phyloP scores from a whole-genome alignment of 2,113 vertebrate species.

The Colaptes auratus region DNA sequence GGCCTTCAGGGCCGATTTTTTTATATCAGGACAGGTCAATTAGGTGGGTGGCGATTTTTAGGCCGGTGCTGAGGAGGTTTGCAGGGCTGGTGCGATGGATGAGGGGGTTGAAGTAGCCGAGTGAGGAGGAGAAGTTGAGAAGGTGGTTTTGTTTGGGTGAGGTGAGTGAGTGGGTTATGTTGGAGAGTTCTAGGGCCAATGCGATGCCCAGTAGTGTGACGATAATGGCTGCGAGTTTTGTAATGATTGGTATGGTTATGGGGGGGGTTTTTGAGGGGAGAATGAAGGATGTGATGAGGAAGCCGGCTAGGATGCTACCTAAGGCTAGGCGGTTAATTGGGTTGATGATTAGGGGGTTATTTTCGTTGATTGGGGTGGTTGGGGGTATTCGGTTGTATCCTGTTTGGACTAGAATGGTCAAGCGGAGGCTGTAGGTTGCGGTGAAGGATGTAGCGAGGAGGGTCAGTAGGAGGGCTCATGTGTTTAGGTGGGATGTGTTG shows the following conservation, averaged over 20 bases:
- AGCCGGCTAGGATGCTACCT: background rate
- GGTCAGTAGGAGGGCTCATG: background rate
- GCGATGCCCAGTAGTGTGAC: fast-evolving
- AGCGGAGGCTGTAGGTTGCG: background rate
- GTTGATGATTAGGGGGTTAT: background rate
- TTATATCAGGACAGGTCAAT: background rate
- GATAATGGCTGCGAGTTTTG: fast-evolving
- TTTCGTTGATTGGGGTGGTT: background rate
- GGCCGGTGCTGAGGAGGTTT: fast-evolving
- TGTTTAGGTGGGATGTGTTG: background rate
- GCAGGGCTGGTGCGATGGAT: fast-evolving
- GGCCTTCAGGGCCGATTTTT: background rate
- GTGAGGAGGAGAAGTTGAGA: background rate
- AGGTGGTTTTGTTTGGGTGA: fast-evolving
- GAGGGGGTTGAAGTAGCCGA: background rate
- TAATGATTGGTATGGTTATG: background rate
- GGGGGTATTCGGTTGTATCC: background rate
- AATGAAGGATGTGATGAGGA: background rate
- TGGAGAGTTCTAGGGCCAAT: background rate
- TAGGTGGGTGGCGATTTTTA: background rate
- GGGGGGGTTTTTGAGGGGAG: background rate
- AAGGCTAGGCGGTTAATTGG: background rate
- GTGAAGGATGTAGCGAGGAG: background rate
- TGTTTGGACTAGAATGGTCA: background rate
- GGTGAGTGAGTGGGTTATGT: background rate